Base-by-base conservation (phyloP, 2,797 vertebrate species). In the Girardinus metallicus region DNA sequence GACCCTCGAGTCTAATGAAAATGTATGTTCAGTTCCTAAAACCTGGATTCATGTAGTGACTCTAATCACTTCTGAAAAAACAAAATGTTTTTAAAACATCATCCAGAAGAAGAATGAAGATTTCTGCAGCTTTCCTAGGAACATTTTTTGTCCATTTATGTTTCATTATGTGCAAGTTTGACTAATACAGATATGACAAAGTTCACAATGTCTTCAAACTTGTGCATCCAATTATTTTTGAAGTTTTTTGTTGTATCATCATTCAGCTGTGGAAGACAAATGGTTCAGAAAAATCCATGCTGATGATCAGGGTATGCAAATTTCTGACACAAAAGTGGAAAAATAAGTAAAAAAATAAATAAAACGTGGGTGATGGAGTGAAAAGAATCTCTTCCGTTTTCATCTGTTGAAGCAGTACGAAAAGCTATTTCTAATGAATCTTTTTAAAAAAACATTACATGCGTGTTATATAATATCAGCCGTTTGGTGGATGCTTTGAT, bases 361-460 rank as follows among this genome's bases (percentile, higher is more conserved):
- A 2, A 36, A 66, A 21, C 34, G 10, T 18, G 60, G 41, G 34
- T 53, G 29, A 74, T 4, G 5, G n/a, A 36, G 73, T 26, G 0
- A 60, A 83, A 80, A 73, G 79, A 55, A 79, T 78, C 51, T n/a
- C 53, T 73, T 76, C n/a, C 13, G 1, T 74, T 57, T 80, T 15
- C 68, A 82, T 86, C 76, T 83, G 80, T 49, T 83, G 74, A 83
- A 77, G 73, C 76, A 77, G 41, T 72, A 75, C 82, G 79, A 72
- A 57, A 2, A 53, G 51, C 74, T 84, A 49, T 53, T 79, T 57
- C 62, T 75, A 82, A 70, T 73, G 79, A 83, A 36, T 78, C 80
- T 78, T 34, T 34, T 34, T 18, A 21, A 15, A 4, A 68, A 76
- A 64, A 23, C 26, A 62, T 31, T 77, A 49, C 64, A 46, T 80